Evolutionary conservation across 2,888 invertebrate genomes (phyloP).

Genomic region (Meghimatium bilineatum): DNA sequence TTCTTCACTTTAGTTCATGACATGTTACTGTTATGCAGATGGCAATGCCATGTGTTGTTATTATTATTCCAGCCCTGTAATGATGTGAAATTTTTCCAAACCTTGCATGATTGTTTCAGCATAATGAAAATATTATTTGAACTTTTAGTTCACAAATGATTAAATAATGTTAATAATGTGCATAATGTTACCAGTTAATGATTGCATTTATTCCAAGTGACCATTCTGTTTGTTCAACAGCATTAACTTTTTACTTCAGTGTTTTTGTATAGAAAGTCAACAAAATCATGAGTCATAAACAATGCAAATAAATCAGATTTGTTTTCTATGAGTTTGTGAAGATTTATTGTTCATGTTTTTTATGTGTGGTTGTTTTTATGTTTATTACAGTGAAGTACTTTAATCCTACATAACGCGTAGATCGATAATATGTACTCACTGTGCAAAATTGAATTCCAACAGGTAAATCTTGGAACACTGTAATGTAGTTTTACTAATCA

Average conservation of each 20-base stretch:
- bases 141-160: not conserved
- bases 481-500: no score
- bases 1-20: no score
- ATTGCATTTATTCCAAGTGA: not conserved
- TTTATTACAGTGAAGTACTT: not conserved
- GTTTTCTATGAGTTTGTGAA: not conserved
- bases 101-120: not conserved
- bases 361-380: not conserved
- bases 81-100: not conserved
- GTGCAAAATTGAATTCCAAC: no score
- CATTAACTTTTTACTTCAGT: not conserved
- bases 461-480: no score
- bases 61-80: conserved; percentile 3
- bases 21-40: not conserved
- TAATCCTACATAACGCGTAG: no score
- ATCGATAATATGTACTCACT: no score
- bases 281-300: not conserved
- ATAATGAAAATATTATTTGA: not conserved
- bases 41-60: not conserved
- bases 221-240: not conserved
- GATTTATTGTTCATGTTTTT: not conserved
- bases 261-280: not conserved
- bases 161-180: conserved; percentile 7
- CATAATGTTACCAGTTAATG: not conserved
- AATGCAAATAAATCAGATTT: not conserved